Percentiles rank a stretch among this genome's conserved stretches.
phyloP scores from a whole-genome alignment of 2,888 invertebrate genomes.

The Hyposoter didymator region DNA sequence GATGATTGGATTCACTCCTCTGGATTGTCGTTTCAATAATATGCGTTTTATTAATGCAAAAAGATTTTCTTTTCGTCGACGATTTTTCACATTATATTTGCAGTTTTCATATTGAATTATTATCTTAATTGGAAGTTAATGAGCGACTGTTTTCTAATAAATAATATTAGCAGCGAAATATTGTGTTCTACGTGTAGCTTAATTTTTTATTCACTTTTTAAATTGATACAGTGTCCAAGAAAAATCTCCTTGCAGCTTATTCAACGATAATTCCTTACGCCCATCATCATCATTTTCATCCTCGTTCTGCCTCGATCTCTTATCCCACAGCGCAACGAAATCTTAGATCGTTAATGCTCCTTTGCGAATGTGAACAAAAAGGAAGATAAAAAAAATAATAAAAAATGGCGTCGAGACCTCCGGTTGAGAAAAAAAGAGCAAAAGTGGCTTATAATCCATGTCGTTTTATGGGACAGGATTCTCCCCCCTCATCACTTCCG shows the following conservation, averaged over 20 bases:
- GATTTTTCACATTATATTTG: not conserved
- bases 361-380: constrained; percentile 35
- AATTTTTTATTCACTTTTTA: not conserved
- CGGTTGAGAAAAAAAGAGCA: constrained; percentile 39
- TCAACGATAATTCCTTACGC: constrained; percentile 44
- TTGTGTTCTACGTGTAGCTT: not conserved
- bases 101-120: too few species aligned
- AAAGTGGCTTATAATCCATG: constrained; percentile 62
- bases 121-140: too few species aligned
- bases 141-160: not conserved
- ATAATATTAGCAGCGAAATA: not conserved
- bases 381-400: not conserved
- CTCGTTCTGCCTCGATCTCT: constrained; percentile 47
- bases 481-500: constrained; percentile 47
- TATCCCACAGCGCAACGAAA: constrained; percentile 59
- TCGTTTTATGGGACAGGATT: constrained; percentile 59
- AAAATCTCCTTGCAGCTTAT: constrained; percentile 11
- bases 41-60: not conserved
- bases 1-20: not conserved
- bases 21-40: not conserved
- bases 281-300: constrained; percentile 57
- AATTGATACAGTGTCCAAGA: not conserved
- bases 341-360: constrained; percentile 66
- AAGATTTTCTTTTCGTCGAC: not conserved
- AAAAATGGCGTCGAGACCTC: constrained; percentile 40